Percentiles rank a stretch among this genome's conserved stretches.
These are phyloP conservation scores for Phortica okadai DNA, from an alignment of 2,888 invertebrate genomes.

Conservation along the genomic window DNA sequence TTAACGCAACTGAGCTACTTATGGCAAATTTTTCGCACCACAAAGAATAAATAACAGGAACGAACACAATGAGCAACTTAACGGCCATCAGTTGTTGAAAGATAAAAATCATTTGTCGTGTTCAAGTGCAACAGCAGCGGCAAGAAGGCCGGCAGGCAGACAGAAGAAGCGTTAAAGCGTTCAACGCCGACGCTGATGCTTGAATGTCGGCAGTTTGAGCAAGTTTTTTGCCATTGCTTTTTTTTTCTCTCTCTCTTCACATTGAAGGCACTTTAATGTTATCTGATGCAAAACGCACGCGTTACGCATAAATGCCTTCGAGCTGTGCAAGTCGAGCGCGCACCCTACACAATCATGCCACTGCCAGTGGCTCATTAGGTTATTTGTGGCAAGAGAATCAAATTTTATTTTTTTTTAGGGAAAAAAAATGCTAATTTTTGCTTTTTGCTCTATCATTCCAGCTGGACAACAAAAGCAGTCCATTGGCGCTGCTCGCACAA, in stretches of 20 bases:
- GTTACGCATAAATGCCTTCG: conserved; percentile 43
- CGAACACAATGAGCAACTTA: conserved; percentile 27
- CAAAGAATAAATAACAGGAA: neutral
- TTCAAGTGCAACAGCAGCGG: conserved; percentile 6
- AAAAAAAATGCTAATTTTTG: neutral
- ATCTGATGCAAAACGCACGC: conserved; percentile 49
- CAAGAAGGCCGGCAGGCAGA: neutral
- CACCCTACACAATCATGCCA: neutral
- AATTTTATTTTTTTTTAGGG: too few species aligned
- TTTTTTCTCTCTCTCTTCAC: conserved; percentile 30
- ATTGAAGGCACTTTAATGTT: conserved; percentile 36
- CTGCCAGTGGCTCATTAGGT: neutral
- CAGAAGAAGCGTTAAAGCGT: neutral
- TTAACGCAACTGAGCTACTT: too few species aligned
- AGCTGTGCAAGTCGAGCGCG: neutral
- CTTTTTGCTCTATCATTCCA: conserved; percentile 81
- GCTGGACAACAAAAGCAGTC: conserved; percentile 98
- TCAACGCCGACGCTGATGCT: neutral
- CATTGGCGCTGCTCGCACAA: conserved; percentile 94
- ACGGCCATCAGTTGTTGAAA: conserved; percentile 33
- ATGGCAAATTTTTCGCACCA: conserved; percentile 8
- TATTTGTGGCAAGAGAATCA: neutral
- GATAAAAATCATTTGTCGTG: conserved; percentile 42
- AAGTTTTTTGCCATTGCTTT: conserved; percentile 5
- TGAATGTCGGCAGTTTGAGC: neutral